These are phyloP conservation scores for Mycetomoellerius zeteki DNA, from an alignment of 1,140 invertebrate species.

Conservation along the genomic window DNA sequence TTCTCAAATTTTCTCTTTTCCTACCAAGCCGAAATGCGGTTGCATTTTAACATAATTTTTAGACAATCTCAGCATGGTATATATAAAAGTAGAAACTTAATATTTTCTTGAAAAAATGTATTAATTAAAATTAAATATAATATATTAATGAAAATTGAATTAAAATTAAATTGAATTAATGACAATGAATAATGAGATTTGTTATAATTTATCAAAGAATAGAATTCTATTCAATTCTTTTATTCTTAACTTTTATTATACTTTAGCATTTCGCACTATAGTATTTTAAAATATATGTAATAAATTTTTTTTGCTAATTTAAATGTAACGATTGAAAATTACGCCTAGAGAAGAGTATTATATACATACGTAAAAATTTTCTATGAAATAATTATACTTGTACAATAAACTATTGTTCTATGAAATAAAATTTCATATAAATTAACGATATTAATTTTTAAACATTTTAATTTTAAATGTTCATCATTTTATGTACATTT, in stretches of 20 bases:
- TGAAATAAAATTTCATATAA: neutral
- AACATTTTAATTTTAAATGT: too few species aligned
- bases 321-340: neutral
- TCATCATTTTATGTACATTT: slow-evolving; percentile 7
- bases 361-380: neutral
- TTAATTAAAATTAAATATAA: too few species aligned
- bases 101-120: neutral
- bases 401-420: neutral
- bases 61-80: neutral
- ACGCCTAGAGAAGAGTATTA: neutral
- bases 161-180: neutral
- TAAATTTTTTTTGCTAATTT: neutral
- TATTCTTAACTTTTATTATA: neutral
- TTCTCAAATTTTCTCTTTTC: neutral
- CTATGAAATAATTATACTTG: neutral
- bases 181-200: neutral
- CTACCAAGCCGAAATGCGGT: neutral
- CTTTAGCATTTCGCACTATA: neutral
- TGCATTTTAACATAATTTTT: slow-evolving; percentile 16
- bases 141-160: too few species aligned
- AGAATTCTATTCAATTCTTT: neutral
- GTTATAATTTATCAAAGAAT: neutral
- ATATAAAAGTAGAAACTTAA: neutral
- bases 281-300: neutral
- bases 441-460: slow-evolving; percentile 33